Percentiles rank a stretch among this genome's conserved stretches.
Conservation (phyloP, 2,113 vertebrate genomes). For the Sphaerodactylus townsendi region DNA sequence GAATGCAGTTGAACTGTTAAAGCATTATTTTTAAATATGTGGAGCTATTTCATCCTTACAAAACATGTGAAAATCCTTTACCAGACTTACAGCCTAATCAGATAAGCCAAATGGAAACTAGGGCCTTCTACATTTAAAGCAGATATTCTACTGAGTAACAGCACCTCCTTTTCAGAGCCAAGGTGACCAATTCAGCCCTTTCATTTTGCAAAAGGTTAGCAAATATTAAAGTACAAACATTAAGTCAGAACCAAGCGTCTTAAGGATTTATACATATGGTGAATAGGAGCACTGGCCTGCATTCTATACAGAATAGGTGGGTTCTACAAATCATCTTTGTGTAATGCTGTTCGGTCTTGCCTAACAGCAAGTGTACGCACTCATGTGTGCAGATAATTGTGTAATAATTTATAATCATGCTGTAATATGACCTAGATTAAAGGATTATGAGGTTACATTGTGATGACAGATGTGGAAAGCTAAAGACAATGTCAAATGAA, state of each 20-base stretch:
- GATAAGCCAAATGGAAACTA: neutral
- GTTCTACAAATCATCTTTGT: neutral
- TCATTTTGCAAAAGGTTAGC: neutral
- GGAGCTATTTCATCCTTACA: neutral
- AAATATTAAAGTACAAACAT: neutral
- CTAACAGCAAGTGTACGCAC: neutral
- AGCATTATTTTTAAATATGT: neutral
- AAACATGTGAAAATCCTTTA: neutral
- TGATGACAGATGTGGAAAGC: slow-evolving; percentile 15
- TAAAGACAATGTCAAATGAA: slow-evolving; percentile 36
- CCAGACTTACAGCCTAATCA: neutral
- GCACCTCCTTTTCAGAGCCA: neutral
- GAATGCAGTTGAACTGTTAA: neutral
- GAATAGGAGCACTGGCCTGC: neutral
- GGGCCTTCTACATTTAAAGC: neutral
- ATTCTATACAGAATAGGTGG: neutral
- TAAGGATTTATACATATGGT: neutral
- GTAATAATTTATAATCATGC: slow-evolving; percentile 1
- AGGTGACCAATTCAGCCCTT: neutral
- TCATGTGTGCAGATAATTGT: slow-evolving; percentile 8
- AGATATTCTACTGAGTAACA: neutral
- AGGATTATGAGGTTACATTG: slow-evolving; percentile 7
- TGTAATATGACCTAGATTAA: slow-evolving; percentile 19
- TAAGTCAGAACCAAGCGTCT: neutral
- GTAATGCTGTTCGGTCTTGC: slow-evolving; percentile 4